phyloP scores from a whole-genome alignment of 2,797 vertebrate genomes.

The Phoebastria nigripes region DNA sequence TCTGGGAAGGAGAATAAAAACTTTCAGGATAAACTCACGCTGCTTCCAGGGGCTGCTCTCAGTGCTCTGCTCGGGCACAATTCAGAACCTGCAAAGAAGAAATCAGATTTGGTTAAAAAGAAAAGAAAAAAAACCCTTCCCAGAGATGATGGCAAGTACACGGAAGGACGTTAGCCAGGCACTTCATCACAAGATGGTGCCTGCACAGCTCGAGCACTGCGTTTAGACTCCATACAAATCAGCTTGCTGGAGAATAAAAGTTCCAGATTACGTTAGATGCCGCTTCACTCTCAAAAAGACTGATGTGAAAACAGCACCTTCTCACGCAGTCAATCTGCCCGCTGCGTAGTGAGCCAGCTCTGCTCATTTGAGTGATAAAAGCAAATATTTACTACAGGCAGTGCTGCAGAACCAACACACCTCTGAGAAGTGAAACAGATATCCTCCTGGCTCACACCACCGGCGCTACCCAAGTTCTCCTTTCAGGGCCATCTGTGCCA shows the following conservation, averaged over 20 bases:
- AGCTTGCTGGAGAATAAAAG: background rate
- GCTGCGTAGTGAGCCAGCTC: background rate
- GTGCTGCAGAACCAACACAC: background rate
- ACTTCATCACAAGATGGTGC: background rate
- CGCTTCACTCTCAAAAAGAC: background rate
- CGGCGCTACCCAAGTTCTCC: background rate
- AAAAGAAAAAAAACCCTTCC: background rate
- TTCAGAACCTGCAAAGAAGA: conserved; percentile 35
- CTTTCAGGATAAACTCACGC: conserved; percentile 50
- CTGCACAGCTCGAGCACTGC: fast-evolving
- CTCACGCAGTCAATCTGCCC: background rate
- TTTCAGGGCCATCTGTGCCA: conserved; percentile 25
- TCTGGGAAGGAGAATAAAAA: conserved; percentile 27
- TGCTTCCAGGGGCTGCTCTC: conserved; percentile 17
- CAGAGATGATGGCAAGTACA: background rate
- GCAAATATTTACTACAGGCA: conserved; percentile 31
- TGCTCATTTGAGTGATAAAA: background rate
- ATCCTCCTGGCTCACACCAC: background rate
- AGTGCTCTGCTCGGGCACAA: background rate
- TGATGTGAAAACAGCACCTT: background rate
- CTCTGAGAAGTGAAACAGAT: background rate
- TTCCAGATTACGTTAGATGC: background rate
- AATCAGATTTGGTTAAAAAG: background rate
- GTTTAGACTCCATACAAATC: background rate
- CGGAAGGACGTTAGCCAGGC: background rate